Evolutionary conservation across 2,797 vertebrate species (phyloP).

Genomic region (Artibeus jamaicensis): DNA sequence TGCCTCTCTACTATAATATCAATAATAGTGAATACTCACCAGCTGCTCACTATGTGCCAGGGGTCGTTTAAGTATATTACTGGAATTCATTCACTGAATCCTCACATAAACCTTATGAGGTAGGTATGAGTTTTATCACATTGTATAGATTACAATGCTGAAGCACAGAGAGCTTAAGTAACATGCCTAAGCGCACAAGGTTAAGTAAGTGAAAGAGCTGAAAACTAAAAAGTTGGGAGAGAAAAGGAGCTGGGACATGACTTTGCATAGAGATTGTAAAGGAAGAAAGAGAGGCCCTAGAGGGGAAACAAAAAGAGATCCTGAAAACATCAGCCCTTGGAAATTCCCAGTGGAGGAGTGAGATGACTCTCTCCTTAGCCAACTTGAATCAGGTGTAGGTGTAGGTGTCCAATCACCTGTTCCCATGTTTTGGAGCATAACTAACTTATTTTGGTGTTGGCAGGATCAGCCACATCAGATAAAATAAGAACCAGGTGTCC

Average conservation of each 20-base stretch:
- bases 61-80: neutral
- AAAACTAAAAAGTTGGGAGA: neutral
- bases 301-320: neutral
- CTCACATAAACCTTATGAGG: neutral
- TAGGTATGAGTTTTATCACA: neutral
- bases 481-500: neutral
- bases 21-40: neutral
- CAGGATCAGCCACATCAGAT: neutral
- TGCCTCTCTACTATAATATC: neutral
- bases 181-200: neutral
- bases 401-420: neutral
- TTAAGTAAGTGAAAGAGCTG: neutral
- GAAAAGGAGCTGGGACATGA: neutral
- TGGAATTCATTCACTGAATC: neutral
- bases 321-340: neutral
- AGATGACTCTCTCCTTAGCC: neutral
- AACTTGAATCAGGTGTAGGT: neutral
- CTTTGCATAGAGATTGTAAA: neutral
- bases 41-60: neutral
- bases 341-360: neutral
- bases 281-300: neutral
- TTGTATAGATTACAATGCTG: neutral
- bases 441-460: neutral
- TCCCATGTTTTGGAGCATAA: neutral
- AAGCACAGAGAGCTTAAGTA: neutral